Percentiles rank a stretch among this genome's conserved stretches.
Conservation (phyloP, 2,888 invertebrate genomes). For the Hemistola chrysoprasaria region DNA sequence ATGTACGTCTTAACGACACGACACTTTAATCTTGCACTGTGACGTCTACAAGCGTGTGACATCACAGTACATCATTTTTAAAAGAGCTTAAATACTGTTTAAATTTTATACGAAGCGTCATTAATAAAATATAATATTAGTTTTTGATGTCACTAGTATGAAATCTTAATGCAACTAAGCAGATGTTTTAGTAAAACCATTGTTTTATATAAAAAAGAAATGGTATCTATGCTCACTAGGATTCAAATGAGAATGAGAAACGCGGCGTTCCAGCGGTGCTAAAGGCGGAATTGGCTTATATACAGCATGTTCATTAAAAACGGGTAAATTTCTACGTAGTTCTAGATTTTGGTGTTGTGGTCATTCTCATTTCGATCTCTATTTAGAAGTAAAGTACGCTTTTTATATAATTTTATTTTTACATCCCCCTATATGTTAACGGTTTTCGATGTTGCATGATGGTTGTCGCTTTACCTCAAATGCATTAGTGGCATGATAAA, state of each 20-base stretch:
- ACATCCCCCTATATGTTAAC: constrained; percentile 43
- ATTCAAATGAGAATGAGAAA: constrained; percentile 76
- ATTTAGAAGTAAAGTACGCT: constrained; percentile 42
- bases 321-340: constrained; percentile 36
- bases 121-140: no score
- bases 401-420: constrained; percentile 47
- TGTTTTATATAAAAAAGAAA: no score
- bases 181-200: no score
- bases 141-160: no score
- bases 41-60: no score
- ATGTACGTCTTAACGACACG: constrained; percentile 91
- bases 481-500: constrained; percentile 69
- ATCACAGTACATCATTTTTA: no score
- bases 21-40: no score
- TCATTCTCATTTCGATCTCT: constrained; percentile 77
- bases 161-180: no score
- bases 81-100: no score
- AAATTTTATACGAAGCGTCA: no score
- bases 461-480: constrained; percentile 65
- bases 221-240: constrained; percentile 55
- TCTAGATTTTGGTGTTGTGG: constrained; percentile 50
- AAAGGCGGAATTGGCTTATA: constrained; percentile 32
- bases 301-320: constrained; percentile 41
- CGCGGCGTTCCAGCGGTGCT: constrained; percentile 20
- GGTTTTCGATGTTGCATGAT: constrained; percentile 72